phyloP scores from a whole-genome alignment of 2,888 invertebrate species.

The Sympetrum striolatum region DNA sequence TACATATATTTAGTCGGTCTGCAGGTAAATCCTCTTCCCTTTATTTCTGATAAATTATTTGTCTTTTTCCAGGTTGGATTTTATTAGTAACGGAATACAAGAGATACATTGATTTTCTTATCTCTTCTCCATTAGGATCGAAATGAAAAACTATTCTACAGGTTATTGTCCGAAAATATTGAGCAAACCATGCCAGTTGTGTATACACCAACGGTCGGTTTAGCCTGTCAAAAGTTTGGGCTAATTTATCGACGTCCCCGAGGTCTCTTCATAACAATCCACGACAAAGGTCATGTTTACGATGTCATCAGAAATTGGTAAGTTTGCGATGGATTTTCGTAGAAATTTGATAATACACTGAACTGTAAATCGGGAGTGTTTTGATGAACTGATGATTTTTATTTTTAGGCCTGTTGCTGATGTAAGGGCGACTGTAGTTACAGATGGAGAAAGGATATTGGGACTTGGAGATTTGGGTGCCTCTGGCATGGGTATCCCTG shows the following conservation, averaged over 20 bases:
- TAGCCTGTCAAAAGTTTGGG: constrained; percentile 97
- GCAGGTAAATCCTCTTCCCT: constrained; percentile 63
- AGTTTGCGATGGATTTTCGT: constrained; percentile 53
- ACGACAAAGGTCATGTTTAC: constrained; percentile 94
- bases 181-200: constrained; percentile 95
- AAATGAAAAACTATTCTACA: constrained; percentile 95
- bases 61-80: neutral
- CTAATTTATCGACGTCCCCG: constrained; percentile 84
- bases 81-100: neutral
- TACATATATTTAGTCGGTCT: constrained; percentile 93
- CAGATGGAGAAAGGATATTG: constrained; percentile 97
- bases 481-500: constrained; percentile 98
- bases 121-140: constrained; percentile 73
- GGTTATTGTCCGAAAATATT: constrained; percentile 85
- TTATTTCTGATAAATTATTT: neutral
- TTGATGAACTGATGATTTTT: neutral
- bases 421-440: constrained; percentile 90
- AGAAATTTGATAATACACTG: neutral
- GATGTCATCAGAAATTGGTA: constrained; percentile 94
- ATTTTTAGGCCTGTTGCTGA: constrained; percentile 79
- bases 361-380: neutral
- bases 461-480: constrained; percentile 97
- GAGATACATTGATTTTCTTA: neutral
- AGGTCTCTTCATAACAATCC: constrained; percentile 94
- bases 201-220: constrained; percentile 98